Conservation (phyloP, 1,140 invertebrate genomes). For the Drosophila littoralis region DNA sequence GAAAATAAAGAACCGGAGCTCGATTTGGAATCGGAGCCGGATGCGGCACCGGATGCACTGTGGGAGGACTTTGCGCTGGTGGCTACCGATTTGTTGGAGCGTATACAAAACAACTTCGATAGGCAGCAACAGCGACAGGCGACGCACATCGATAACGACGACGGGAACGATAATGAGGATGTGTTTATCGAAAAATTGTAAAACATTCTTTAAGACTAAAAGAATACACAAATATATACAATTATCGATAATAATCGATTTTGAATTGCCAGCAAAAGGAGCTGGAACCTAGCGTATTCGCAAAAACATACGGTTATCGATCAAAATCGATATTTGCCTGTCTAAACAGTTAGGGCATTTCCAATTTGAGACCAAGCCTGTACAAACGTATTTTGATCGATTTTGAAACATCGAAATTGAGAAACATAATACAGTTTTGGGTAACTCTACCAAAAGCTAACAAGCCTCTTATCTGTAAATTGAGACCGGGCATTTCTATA, state of each 20-base stretch:
- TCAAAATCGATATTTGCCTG: not conserved
- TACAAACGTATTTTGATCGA: not conserved
- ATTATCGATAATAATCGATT: not conserved
- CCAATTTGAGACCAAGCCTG: no score
- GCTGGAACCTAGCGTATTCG: no score
- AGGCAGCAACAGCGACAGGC: constrained; percentile 43
- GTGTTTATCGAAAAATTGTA: constrained; percentile 81
- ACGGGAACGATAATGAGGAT: constrained; percentile 57
- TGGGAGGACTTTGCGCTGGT: constrained; percentile 89
- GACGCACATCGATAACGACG: constrained; percentile 49
- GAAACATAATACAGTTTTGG: no score
- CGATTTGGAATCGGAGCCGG: constrained; percentile 17
- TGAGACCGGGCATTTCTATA: not conserved
- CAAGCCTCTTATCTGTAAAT: not conserved
- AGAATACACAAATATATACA: constrained; percentile 33
- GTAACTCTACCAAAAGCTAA: not conserved
- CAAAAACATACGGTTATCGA: not conserved
- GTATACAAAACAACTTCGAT: constrained; percentile 78
- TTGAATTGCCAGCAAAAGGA: no score
- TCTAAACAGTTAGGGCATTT: no score
- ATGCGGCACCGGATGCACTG: constrained; percentile 71
- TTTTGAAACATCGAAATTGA: not conserved
- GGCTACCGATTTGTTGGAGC: constrained; percentile 87
- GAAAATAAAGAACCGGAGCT: not conserved
- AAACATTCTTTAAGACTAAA: constrained; percentile 22